phyloP scores from a whole-genome alignment of 2,888 invertebrate genomes.

The Ornithoptera alexandrae region DNA sequence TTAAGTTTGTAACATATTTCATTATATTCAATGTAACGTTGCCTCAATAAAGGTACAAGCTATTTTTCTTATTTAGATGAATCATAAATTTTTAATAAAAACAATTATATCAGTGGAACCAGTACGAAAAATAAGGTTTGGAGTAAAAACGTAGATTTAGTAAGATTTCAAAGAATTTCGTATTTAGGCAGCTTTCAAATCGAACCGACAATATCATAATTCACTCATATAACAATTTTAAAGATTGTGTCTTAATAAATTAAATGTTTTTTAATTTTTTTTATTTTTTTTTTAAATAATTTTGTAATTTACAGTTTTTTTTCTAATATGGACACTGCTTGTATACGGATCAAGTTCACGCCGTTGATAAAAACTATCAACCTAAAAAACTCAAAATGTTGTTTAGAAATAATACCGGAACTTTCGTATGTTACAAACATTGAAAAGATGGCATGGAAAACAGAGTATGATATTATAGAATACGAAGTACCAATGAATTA shows the following conservation, averaged over 20 bases:
- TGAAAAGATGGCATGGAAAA: constrained; percentile 57
- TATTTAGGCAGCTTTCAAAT: too few relatives aligned
- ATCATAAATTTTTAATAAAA: neutral
- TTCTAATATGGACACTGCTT: constrained; percentile 54
- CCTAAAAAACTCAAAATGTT: constrained; percentile 49
- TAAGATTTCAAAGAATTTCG: too few relatives aligned
- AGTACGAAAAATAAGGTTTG: neutral
- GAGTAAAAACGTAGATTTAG: too few relatives aligned
- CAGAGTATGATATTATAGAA: constrained; percentile 51
- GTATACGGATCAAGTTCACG: constrained; percentile 58
- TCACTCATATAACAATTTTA: too few relatives aligned
- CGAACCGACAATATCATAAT: too few relatives aligned
- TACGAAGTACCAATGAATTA: constrained; percentile 65
- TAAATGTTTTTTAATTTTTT: too few relatives aligned
- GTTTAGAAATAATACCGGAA: constrained; percentile 65
- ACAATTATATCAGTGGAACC: neutral
- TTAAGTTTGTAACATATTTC: constrained; percentile 8
- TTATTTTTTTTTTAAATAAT: constrained; percentile 27
- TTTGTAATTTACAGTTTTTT: constrained; percentile 35
- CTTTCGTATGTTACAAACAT: constrained; percentile 56
- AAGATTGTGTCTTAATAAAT: too few relatives aligned
- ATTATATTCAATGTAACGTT: constrained; percentile 9
- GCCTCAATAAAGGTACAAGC: constrained; percentile 12
- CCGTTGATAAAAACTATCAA: constrained; percentile 50
- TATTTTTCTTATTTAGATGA: neutral